Evolutionary conservation across 2,113 vertebrate species (phyloP), one percentile per base, ranked within the genome.

Genomic region (Calonectris borealis): DNA sequence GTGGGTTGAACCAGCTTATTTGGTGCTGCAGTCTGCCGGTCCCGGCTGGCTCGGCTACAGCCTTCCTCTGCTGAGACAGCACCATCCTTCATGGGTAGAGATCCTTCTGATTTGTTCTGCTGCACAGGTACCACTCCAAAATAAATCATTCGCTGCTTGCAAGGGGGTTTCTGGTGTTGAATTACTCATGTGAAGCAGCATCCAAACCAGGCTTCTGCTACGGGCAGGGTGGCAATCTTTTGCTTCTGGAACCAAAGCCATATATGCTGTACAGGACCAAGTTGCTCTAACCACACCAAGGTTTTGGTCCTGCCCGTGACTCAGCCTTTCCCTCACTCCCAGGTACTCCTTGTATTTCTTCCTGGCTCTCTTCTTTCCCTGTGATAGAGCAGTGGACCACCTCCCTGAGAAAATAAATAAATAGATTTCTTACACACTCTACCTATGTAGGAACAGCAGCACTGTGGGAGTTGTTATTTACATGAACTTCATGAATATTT

Each of bases 401-500:
- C 48, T 64, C 40, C 60, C 3, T 13, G 7, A 34, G 66, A 65
- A 85, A 72, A 82, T 21, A 93, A 89, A 75, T n/a, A 94, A 86
- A 76, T 21, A 70, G 51, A 9, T 40, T 52, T 26, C 10, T 83
- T 62, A 55, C 12, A 1, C 32, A 5, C 83, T 92, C 51, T 77
- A 97, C 96, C 96, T 96, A 61, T 83, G 76, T 29, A 96, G 82
- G 81, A 95, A 71, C 87, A 84, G 54, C 90, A 77, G 52, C 93
- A 25, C 96, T 68, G 90, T 94, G 29, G 96, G 96, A 86, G 88
- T 93, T 44, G 88, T 77, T 96, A 97, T 96, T 96, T 97, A 96
- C 96, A 88, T 83, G 96, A 96, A 90, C 51, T 91, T 96, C 96
- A 96, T 97, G 96, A 97, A 97, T 97, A 97, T 97, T 97, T 96